Base-by-base conservation (phyloP, 2,888 invertebrate genomes). In the Parnassius orleans region DNA sequence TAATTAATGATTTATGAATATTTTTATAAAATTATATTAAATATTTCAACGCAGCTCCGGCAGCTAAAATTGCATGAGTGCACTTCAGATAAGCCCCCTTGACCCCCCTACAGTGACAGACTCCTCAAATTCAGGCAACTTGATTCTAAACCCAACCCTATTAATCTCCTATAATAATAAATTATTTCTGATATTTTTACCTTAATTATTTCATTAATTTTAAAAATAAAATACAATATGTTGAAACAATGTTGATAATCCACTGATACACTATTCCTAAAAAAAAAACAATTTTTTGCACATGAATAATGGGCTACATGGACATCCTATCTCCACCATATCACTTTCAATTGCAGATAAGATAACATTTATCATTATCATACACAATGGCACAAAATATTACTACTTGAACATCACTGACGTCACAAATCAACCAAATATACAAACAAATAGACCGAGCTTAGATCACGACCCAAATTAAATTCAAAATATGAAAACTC, bases 291-390 rank as follows among this genome's bases (percentile, higher is more conserved):
- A 53, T 42, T 47, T 58, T 43, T 47, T 44, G 66, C 64, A 64
- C 61, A 67, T 59, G 66, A 69, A 70, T 66, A 68, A 75, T 66
- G 58, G 63, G 60, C 68, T 68, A 72, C 71, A 74, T 52, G 44
- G 14, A 75, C 70, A 74, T 69, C 57, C 68, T 69, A 72, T 72
- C 76, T 67, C 74, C 70, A 72, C 77, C 81, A 79, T 83, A 81
- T 67, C 78, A 76, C 48, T 48, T 14, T 48, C 71, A 80, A 76
- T 72, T 75, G 72, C 66, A 81, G 88, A 88, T 89, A 86, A 81
- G 88, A 88, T 89, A 86, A 73, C 78, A 76, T 83, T 84, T 88
- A 87, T 88, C 88, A 84, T 85, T 71, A 75, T 71, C 70, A 77
- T 47, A 65, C 57, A 57, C 74, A 79, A 78, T 77, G 81, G 77